These are phyloP conservation scores for Propithecus deckenii DNA, from an alignment of 2,797 vertebrate species.

Conservation along the genomic window DNA sequence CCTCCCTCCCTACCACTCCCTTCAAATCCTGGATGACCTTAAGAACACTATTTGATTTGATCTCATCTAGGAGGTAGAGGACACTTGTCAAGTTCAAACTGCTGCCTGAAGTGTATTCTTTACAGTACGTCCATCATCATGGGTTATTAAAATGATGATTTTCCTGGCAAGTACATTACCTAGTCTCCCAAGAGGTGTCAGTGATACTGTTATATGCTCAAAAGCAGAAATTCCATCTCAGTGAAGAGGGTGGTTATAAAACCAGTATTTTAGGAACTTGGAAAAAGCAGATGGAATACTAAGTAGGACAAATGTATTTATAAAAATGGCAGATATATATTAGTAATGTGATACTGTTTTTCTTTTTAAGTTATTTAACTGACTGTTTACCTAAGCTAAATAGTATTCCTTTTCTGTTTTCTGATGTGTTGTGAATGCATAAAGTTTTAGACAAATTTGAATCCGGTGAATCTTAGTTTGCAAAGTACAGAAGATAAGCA, in stretches of 20 bases:
- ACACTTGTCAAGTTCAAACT: neutral
- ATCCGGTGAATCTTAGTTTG: neutral
- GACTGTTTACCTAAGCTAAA: slow-evolving; percentile 35
- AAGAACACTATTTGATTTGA: slow-evolving; percentile 12
- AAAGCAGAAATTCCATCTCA: slow-evolving; percentile 65
- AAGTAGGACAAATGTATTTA: slow-evolving; percentile 57
- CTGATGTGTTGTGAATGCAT: neutral
- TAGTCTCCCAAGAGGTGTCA: slow-evolving; percentile 47
- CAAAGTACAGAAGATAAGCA: neutral
- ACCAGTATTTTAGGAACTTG: slow-evolving; percentile 65
- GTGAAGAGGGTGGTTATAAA: slow-evolving; percentile 66
- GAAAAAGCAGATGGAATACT: slow-evolving; percentile 46
- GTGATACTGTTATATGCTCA: neutral
- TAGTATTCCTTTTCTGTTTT: slow-evolving; percentile 50
- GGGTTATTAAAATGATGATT: slow-evolving; percentile 47
- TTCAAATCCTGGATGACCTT: neutral
- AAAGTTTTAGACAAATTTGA: neutral
- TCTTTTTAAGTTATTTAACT: slow-evolving; percentile 25
- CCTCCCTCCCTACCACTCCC: neutral
- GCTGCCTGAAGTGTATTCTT: slow-evolving; percentile 12
- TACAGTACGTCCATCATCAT: neutral
- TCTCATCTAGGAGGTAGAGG: neutral
- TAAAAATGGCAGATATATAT: neutral
- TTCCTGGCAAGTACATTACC: neutral
- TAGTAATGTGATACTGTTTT: slow-evolving; percentile 31